Evolutionary conservation across 2,113 vertebrate species (phyloP), one percentile per base, ranked within the genome.

Genomic region (Bos taurus): DNA sequence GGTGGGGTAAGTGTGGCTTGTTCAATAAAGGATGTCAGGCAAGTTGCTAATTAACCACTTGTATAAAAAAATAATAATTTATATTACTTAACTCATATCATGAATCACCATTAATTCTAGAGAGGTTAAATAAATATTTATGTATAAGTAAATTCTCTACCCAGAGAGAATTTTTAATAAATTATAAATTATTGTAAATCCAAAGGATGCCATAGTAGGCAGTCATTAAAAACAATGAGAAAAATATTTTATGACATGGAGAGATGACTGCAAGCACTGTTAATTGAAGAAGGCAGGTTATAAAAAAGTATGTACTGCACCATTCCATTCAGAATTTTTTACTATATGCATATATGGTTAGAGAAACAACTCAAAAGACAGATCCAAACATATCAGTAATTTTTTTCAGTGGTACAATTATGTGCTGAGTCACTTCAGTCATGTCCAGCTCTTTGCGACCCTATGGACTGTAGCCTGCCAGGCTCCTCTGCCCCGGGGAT

Each of bases 141-240:
- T 25, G 5, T 71, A 64, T 40, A 92, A 84, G 71, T 77, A 43
- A 92, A 92, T 84, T 84, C 13, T 56, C 26, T 84, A 84, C 48
- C 19, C 59, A 67, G 48, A 83, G 26, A 84, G 19, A 91, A 71
- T 30, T 59, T 33, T 48, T 84, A 54, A 92, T 92, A 92, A 67
- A 77, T 43, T 77, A 43, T 26, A 43, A 77, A 56, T 84, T 71
- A 67, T 43, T 64, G 0, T 56, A 84, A 71, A 83, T 46, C 26
- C 8, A 82, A 46, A 84, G 40, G 26, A 16, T 25, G 19, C 84
- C 30, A 83, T 84, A 71, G 26, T 83, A 84, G 23, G 28, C 52
- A 84, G n/a, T 84, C 80, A 71, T 92, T 46, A 56, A 83, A 92
- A 95, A 95, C 60, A 90, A 50, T 33, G 62, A 95, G 71, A 90